Conservation (phyloP, 1,140 invertebrate species). For the Sarcophaga peregrina region DNA sequence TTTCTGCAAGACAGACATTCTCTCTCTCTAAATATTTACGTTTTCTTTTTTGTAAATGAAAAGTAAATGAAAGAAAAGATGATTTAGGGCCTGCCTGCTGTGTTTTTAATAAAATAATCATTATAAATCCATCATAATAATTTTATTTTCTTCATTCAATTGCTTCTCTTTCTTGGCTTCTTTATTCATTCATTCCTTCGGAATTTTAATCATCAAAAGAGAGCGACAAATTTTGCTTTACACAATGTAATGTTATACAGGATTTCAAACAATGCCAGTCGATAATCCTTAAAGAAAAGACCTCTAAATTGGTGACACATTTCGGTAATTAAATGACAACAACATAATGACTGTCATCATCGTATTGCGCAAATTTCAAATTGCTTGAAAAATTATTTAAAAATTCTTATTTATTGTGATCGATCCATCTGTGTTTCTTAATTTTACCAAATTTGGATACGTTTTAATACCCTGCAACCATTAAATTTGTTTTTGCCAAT, state of each 20-base stretch:
- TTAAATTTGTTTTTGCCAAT: too few relatives aligned
- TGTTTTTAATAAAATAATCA: constrained; percentile 66
- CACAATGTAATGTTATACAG: background rate
- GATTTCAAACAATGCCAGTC: constrained; percentile 15
- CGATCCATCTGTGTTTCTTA: too few relatives aligned
- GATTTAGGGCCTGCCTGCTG: constrained; percentile 48
- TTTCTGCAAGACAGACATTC: background rate
- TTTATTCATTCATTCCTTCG: background rate
- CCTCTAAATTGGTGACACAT: constrained; percentile 52
- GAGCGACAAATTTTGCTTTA: constrained; percentile 49
- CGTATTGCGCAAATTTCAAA: constrained; percentile 29
- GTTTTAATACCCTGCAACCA: too few relatives aligned
- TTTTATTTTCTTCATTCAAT: constrained; percentile 53
- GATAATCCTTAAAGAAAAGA: background rate
- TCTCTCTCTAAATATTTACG: background rate
- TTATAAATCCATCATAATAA: constrained; percentile 65
- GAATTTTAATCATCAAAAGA: constrained; percentile 55
- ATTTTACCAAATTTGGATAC: too few relatives aligned
- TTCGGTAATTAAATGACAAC: constrained; percentile 50
- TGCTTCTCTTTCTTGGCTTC: background rate
- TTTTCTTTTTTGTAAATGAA: background rate
- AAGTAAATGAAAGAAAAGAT: background rate
- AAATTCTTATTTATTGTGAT: too few relatives aligned
- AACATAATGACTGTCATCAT: constrained; percentile 52
- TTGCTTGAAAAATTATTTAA: too few relatives aligned